Percentiles rank a stretch among this genome's conserved stretches.
Evolutionary conservation across 2,888 invertebrate genomes (phyloP).

Genomic region (Drosophila diplacantha): DNA sequence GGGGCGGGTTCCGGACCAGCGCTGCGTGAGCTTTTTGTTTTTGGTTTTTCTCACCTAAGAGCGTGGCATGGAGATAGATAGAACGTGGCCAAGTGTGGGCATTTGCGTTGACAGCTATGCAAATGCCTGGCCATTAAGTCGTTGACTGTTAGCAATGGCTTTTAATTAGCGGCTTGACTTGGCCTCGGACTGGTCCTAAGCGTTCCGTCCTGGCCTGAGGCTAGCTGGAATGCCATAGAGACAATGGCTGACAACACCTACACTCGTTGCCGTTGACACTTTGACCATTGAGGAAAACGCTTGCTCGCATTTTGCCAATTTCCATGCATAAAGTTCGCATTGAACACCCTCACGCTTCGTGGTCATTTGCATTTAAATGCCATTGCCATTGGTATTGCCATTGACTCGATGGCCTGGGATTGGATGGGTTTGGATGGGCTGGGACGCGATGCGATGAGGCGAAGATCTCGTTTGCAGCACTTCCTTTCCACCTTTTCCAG

Average conservation of each 20-base stretch:
- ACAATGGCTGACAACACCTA: constrained; percentile 52
- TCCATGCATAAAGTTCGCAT: constrained; percentile 70
- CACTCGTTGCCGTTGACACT: constrained; percentile 59
- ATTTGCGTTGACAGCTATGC: constrained; percentile 70
- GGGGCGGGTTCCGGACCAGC: constrained; percentile 17
- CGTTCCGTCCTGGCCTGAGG: constrained; percentile 9
- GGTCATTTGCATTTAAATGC: constrained; percentile 72
- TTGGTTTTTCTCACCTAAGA: constrained; percentile 37
- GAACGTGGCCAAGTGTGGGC: constrained; percentile 65
- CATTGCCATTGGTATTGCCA: constrained; percentile 48
- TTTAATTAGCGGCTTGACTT: constrained; percentile 61
- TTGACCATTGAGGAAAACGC: constrained; percentile 49
- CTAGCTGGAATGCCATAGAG: constrained; percentile 52
- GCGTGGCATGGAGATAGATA: constrained; percentile 18
- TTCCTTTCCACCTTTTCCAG: constrained; percentile 35
- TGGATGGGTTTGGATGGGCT: constrained; percentile 26
- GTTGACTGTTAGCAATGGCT: constrained; percentile 71
- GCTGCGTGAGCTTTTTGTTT: constrained; percentile 38
- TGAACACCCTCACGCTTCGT: constrained; percentile 70
- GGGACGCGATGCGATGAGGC: constrained; percentile 16
- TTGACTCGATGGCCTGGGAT: constrained; percentile 23
- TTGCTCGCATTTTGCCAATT: constrained; percentile 71
- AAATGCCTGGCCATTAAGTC: constrained; percentile 69
- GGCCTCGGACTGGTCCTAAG: constrained; percentile 18
- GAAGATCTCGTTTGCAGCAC: constrained; percentile 45